Base-by-base conservation (phyloP, 2,113 vertebrate species). In the Geococcyx californianus region DNA sequence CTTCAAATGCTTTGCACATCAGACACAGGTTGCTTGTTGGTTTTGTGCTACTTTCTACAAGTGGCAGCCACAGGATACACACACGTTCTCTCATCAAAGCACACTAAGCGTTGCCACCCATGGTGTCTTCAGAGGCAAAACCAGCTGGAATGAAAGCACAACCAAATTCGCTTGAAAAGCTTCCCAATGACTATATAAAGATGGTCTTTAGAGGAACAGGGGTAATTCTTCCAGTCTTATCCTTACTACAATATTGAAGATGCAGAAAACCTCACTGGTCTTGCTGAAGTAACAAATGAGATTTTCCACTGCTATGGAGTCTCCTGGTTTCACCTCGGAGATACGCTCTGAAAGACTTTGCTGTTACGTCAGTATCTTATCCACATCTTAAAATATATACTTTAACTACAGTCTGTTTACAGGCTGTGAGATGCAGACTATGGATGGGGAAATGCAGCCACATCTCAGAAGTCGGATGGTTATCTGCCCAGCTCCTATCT, bases 301-400 rank as follows among this genome's bases (percentile, higher is more conserved):
- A 6, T 82, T 64, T 24, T 79, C n/a, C 28, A 13, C 20, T 26
- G 42, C 51, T 58, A 6, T 7, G 5, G 14, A 34, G 4, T 47
- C 7, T 81, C 23, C 36, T 58, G 38, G 21, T 77, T 84, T 4
- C 13, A 24, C 47, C 47, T 68, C 11, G 29, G 24, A 52, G 72
- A 68, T 68, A 20, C 17, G 6, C 49, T 66, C 10, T 62, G 42
- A n/a, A 87, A 24, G 45, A 26, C 36, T 62, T 66, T n/a, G 21
- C 12, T 5, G 7, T 60, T 82, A 56, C 0, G 0, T 45, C 31
- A 45, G 7, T 15, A 40, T 49, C 34, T 78, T 87, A 31, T 18
- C 28, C 6, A 16, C 13, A 18, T 55, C 17, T 15, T 26, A 25
- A 3, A 10, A 8, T 3, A 2, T 25, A 2, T 7, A 33, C 6